These are phyloP conservation scores for Pristionchus pacificus DNA, from an alignment of 1,140 invertebrate genomes.

Conservation along the genomic window DNA sequence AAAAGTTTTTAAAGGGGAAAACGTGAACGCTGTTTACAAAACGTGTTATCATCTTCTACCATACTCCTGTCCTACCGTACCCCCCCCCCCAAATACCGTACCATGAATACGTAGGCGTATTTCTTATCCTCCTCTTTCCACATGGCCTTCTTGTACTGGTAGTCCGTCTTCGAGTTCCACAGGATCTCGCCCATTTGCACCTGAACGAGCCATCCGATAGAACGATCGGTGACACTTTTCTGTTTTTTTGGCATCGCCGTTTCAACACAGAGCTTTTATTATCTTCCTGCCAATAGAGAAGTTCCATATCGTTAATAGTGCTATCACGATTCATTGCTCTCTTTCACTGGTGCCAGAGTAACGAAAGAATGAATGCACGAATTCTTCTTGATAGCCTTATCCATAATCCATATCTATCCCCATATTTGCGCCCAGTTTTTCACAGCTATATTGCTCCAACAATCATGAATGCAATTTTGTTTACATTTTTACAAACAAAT, in stretches of 20 bases:
- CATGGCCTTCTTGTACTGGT: slow-evolving; percentile 40
- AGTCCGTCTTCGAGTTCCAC: slow-evolving; percentile 38
- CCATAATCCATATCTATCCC: neutral
- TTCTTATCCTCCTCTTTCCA: slow-evolving; percentile 57
- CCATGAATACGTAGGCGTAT: slow-evolving; percentile 50
- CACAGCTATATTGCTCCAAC: neutral
- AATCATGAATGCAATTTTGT: neutral
- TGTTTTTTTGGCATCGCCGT: no score
- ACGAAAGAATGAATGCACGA: neutral
- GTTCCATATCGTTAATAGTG: neutral
- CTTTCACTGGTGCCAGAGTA: neutral
- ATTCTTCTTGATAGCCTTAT: neutral
- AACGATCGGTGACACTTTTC: slow-evolving; percentile 17
- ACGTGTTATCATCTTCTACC: slow-evolving; percentile 68
- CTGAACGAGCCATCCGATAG: slow-evolving; percentile 28
- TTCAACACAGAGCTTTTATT: neutral
- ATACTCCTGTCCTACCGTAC: neutral
- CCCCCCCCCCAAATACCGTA: neutral
- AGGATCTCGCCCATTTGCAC: slow-evolving; percentile 48
- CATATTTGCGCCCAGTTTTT: neutral
- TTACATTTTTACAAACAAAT: neutral
- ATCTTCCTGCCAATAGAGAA: neutral
- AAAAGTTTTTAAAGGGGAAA: neutral
- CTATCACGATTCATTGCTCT: neutral
- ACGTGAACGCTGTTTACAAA: slow-evolving; percentile 65